Base-by-base conservation (phyloP, 1,140 invertebrate genomes). In the Nasonia giraulti region DNA sequence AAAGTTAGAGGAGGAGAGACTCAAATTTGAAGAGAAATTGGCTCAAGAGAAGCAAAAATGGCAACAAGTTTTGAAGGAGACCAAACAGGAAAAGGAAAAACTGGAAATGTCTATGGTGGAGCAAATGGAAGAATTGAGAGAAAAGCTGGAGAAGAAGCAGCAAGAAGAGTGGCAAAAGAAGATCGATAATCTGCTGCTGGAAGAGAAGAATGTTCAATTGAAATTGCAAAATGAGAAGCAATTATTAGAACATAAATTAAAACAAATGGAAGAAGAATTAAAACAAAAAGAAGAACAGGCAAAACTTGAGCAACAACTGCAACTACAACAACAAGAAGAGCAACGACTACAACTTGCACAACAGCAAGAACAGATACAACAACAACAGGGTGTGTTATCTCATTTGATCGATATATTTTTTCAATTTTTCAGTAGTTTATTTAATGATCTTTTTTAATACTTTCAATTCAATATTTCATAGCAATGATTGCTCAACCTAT, bases 151-250 rank as follows among this genome's bases (percentile, higher is more conserved):
- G 81, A 86, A 76, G 7, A 89, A 91, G 44, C 91, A 91, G 90
- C 87, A 88, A 74, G 85, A 76, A 17, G 90, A 92, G 47, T 92
- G 92, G 91, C 87, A 87, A 47, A 88, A 83, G 23, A 88, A 91
- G 80, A 90, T 92, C 84, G 90, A 92, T 74, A 93, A 91, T 82
- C 86, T 91, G 1, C 92, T 91, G 20, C 90, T 92, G 73, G 91
- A 94, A 74, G 94, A 95, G 75, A 94, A 94, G 86, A 88, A 87
- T 77, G 92, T 92, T 81, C 92, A 94, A 83, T 91, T 92, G 73
- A 91, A 93, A 87, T 87, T 94, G 47, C 89, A 92, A 86, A 90
- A 88, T 85, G 91, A 93, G 71, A 93, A 93, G 83, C 23, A 80
- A 33, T 47, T 80, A 14, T 69, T 92, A 17, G 88, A 91, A 62